phyloP scores from a whole-genome alignment of 2,113 vertebrate genomes.

The Perognathus longimembris region DNA sequence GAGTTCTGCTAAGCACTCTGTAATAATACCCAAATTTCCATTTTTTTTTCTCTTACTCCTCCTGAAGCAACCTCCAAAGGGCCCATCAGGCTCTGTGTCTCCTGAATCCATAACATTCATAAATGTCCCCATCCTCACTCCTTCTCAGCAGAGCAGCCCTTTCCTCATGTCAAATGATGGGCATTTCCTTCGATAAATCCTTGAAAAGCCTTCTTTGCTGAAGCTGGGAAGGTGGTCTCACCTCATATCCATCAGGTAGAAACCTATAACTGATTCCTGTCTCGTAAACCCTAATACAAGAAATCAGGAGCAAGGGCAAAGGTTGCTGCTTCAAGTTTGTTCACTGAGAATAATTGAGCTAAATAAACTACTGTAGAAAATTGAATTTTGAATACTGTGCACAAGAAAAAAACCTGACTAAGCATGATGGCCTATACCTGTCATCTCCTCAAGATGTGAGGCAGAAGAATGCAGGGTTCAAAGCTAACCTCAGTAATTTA shows the following conservation, averaged over 20 bases:
- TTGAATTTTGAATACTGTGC: background rate
- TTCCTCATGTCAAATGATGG: background rate
- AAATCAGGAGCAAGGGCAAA: background rate
- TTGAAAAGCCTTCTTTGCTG: background rate
- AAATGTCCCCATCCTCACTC: background rate
- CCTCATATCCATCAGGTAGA: background rate
- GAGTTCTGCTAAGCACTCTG: background rate
- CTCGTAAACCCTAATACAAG: background rate
- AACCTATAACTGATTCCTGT: background rate
- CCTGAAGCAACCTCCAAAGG: background rate
- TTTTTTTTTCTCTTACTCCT: background rate
- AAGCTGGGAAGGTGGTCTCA: background rate
- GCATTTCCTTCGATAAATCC: background rate
- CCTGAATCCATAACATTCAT: background rate
- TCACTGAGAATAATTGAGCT: slow-evolving; percentile 18
- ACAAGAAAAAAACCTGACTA: background rate
- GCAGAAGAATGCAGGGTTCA: background rate
- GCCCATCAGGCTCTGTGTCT: background rate
- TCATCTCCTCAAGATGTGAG: background rate
- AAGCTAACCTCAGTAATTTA: too few relatives aligned
- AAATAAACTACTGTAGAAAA: background rate
- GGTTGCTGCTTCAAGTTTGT: background rate
- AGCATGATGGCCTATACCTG: background rate
- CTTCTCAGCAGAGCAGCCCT: background rate
- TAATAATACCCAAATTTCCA: background rate